Percentiles rank a stretch among this genome's conserved stretches.
phyloP scores from a whole-genome alignment of 2,888 invertebrate genomes.

The Eilema sororculum region DNA sequence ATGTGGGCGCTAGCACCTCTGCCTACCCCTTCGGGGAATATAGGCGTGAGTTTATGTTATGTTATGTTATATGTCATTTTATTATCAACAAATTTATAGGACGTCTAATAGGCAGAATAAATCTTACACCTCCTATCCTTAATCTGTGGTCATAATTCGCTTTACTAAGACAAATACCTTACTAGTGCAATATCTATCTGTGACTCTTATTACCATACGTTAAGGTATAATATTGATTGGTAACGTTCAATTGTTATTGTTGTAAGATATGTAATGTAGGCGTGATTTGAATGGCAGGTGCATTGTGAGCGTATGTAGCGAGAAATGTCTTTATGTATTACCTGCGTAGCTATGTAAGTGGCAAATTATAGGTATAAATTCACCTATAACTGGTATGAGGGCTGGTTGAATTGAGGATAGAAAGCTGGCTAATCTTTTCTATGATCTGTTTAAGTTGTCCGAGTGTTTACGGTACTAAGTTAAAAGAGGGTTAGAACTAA shows the following conservation, averaged over 20 bases:
- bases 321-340: conserved; percentile 67
- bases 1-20: no score
- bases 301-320: conserved; percentile 58
- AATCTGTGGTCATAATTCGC: conserved; percentile 53
- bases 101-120: conserved; percentile 2
- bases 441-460: background rate
- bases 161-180: conserved; percentile 50
- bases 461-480: background rate
- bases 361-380: conserved; percentile 20
- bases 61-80: no score
- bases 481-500: no score
- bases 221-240: conserved; percentile 29
- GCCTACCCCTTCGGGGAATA: no score
- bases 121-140: conserved; percentile 27
- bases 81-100: background rate
- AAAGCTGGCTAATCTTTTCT: background rate
- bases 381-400: conserved; percentile 5
- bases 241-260: conserved; percentile 32
- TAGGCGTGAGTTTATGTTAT: no score
- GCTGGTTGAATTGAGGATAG: background rate
- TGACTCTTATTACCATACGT: conserved; percentile 24
- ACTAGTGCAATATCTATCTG: conserved; percentile 30
- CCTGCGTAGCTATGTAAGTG: conserved; percentile 35
- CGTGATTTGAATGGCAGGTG: conserved; percentile 81
- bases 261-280: conserved; percentile 61